Percentiles rank a stretch among this genome's conserved stretches.
Conservation (phyloP, 1,140 invertebrate genomes). For the Aphelenchoides avenae region DNA sequence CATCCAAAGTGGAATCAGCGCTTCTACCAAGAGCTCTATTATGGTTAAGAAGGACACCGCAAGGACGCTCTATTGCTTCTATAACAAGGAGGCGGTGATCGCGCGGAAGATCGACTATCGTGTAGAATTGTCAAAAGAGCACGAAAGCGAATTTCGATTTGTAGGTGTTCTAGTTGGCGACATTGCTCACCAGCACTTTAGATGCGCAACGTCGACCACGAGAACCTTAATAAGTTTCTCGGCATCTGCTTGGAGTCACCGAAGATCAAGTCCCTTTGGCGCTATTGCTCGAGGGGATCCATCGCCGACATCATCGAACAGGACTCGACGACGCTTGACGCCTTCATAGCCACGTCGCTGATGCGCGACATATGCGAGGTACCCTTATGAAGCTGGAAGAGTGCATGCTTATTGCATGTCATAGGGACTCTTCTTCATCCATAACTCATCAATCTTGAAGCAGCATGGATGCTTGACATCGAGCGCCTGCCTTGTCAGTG, state of each 20-base stretch:
- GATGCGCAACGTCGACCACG: constrained; percentile 77
- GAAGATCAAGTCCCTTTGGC: constrained; percentile 63
- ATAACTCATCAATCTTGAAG: constrained; percentile 39
- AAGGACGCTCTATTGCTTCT: constrained; percentile 39
- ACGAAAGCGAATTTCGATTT: no score
- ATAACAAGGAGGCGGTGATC: constrained; percentile 43
- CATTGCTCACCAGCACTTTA: no score
- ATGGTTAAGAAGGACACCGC: constrained; percentile 45
- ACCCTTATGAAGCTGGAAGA: no score
- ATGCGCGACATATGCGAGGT: constrained; percentile 46
- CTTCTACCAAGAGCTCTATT: constrained; percentile 48
- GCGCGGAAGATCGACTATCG: no score
- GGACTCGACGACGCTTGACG: constrained; percentile 43
- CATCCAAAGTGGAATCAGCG: constrained; percentile 32
- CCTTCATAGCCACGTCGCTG: constrained; percentile 53
- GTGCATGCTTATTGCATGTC: constrained; percentile 7
- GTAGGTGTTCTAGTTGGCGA: no score
- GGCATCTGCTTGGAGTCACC: constrained; percentile 74
- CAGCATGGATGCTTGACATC: constrained; percentile 50
- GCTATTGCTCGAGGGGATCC: constrained; percentile 46
- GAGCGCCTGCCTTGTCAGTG: constrained; percentile 49
- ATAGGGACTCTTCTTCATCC: constrained; percentile 38
- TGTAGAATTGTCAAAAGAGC: no score
- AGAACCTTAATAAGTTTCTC: constrained; percentile 80
- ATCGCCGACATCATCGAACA: constrained; percentile 49